These are phyloP conservation scores for Sebastes kiyomatsui DNA, from an alignment of 2,797 vertebrate genomes.

Conservation along the genomic window DNA sequence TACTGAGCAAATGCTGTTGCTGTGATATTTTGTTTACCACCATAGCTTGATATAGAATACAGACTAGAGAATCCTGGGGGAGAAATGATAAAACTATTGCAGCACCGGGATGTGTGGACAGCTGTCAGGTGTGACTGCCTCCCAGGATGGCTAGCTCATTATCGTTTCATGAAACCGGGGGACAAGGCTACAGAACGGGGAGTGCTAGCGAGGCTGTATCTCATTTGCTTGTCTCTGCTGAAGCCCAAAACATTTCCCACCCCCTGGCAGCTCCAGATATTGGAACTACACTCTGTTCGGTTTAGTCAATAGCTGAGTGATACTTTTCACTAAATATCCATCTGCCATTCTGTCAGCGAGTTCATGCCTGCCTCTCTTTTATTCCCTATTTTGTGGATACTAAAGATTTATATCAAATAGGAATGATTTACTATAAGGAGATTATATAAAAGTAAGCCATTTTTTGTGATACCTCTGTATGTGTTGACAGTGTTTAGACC, in stretches of 20 bases:
- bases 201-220: conserved; percentile 53
- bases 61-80: conserved; percentile 34
- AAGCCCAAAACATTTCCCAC: conserved; percentile 60
- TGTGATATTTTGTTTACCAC: conserved; percentile 46
- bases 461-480: conserved; percentile 1
- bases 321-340: conserved; percentile 52
- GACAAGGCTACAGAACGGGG: conserved; percentile 51
- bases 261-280: conserved; percentile 63
- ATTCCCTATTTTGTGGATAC: conserved; percentile 2
- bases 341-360: conserved; percentile 45
- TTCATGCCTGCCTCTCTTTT: conserved; percentile 11
- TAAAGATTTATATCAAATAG: conserved; percentile 2
- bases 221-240: conserved; percentile 66
- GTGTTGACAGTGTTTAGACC: conserved; percentile 89
- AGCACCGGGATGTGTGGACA: conserved; percentile 67
- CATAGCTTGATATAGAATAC: conserved; percentile 41
- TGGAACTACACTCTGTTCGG: conserved; percentile 42
- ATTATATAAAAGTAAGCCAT: not conserved
- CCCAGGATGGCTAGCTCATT: conserved; percentile 73
- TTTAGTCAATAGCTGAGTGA: conserved; percentile 55
- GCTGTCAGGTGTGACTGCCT: conserved; percentile 76
- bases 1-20: conserved; percentile 22
- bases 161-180: conserved; percentile 66
- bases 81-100: conserved; percentile 66
- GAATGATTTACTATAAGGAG: not conserved